Percentiles rank a stretch among this genome's conserved stretches.
Conservation (phyloP, 2,888 invertebrate genomes). For the Dyspetes luteomarginatus region DNA sequence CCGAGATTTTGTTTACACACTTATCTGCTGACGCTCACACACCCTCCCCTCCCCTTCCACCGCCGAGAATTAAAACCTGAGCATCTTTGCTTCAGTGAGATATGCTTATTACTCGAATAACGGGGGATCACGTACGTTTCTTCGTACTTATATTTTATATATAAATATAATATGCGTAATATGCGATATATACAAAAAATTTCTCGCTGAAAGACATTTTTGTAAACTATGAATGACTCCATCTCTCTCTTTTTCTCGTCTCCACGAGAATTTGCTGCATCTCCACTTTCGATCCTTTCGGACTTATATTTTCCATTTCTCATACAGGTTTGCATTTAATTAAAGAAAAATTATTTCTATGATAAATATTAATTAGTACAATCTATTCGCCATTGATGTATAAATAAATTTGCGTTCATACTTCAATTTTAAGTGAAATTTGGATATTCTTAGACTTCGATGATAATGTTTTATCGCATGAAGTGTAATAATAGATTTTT, state of each 20-base stretch:
- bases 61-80: background rate
- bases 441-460: too few relatives aligned
- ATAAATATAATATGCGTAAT: conserved; percentile 31
- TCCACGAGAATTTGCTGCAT: conserved; percentile 3
- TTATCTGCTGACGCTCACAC: conserved; percentile 44
- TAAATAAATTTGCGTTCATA: too few relatives aligned
- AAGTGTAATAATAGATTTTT: too few relatives aligned
- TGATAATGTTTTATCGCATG: too few relatives aligned
- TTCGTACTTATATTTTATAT: background rate
- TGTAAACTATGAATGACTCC: conserved; percentile 37
- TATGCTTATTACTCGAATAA: conserved; percentile 7
- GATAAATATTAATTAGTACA: too few relatives aligned
- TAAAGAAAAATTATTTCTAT: too few relatives aligned
- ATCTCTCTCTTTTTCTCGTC: background rate
- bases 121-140: background rate
- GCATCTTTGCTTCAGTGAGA: background rate
- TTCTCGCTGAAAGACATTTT: conserved; percentile 13
- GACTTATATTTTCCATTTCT: background rate
- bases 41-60: background rate
- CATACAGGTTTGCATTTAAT: too few relatives aligned
- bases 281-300: background rate
- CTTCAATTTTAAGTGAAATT: too few relatives aligned
- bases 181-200: too few relatives aligned
- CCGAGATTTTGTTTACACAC: conserved; percentile 37
- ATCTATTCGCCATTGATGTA: too few relatives aligned